Conservation (phyloP, 2,797 vertebrate genomes). For the Pitangus sulphuratus region DNA sequence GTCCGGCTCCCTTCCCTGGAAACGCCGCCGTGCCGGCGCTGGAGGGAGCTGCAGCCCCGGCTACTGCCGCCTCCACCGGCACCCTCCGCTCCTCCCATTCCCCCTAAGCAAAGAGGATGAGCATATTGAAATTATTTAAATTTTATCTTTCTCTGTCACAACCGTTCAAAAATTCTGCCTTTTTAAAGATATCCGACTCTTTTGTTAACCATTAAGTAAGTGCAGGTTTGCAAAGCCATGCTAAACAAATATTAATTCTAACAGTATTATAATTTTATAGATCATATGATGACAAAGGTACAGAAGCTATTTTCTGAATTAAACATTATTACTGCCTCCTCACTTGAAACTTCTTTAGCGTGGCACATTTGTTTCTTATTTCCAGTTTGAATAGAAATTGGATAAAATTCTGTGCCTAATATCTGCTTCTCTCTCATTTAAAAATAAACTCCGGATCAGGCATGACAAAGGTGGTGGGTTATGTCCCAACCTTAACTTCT, state of each 20-base stretch:
- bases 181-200: not conserved
- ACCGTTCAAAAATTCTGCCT: not conserved
- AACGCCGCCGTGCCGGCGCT: not conserved
- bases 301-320: not conserved
- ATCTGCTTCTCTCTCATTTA: not conserved
- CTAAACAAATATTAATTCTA: not conserved
- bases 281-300: not conserved
- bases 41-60: slow-evolving; percentile 53
- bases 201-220: not conserved
- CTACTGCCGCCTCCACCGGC: not conserved
- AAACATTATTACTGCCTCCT: not conserved
- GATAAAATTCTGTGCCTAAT: not conserved
- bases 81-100: fast-evolving
- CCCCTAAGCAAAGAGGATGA: fast-evolving
- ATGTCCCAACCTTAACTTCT: not conserved
- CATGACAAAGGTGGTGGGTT: not conserved
- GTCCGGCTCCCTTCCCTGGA: not conserved
- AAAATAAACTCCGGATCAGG: not conserved
- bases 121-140: fast-evolving
- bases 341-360: not conserved
- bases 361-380: not conserved
- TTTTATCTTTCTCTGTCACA: not conserved
- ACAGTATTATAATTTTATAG: not conserved
- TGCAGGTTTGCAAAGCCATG: not conserved
- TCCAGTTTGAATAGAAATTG: not conserved